Evolutionary conservation across 2,797 vertebrate species (phyloP).

Genomic region (Falco rusticolus): DNA sequence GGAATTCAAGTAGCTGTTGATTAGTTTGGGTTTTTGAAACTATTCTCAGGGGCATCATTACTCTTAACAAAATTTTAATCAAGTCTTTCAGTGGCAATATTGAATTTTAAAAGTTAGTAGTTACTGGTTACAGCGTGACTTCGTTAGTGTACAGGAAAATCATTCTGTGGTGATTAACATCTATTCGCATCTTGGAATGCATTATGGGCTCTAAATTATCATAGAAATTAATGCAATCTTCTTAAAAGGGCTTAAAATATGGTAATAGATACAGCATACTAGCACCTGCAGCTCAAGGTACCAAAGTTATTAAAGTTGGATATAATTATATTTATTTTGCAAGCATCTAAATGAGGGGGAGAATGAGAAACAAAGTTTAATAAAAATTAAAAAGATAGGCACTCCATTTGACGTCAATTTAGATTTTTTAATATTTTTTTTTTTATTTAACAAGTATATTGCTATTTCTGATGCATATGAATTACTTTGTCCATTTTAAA

Average conservation of each 20-base stretch:
- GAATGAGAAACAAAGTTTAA: constrained; percentile 73
- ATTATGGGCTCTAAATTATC: constrained; percentile 83
- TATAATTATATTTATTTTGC: constrained; percentile 87
- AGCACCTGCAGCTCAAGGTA: constrained; percentile 85
- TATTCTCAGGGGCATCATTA: constrained; percentile 32
- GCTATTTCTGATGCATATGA: neutral
- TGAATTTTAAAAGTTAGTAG: constrained; percentile 77
- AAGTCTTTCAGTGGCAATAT: constrained; percentile 73
- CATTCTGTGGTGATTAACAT: constrained; percentile 82
- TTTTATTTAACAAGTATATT: constrained; percentile 45
- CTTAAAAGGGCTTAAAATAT: constrained; percentile 86
- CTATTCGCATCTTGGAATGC: constrained; percentile 82
- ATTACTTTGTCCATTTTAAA: neutral
- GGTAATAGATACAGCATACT: constrained; percentile 85
- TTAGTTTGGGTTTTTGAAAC: neutral
- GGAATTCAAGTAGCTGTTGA: constrained; percentile 17
- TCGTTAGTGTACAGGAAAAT: constrained; percentile 72
- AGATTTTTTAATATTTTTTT: constrained; percentile 42
- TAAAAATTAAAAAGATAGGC: constrained; percentile 74
- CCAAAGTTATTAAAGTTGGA: constrained; percentile 81
- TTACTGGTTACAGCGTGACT: constrained; percentile 75
- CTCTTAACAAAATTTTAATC: constrained; percentile 71
- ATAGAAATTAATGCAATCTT: constrained; percentile 86
- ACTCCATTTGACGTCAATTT: constrained; percentile 72
- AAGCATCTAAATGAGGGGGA: constrained; percentile 70